Conservation (phyloP, 1,140 invertebrate genomes). For the Eurosta solidaginis region DNA sequence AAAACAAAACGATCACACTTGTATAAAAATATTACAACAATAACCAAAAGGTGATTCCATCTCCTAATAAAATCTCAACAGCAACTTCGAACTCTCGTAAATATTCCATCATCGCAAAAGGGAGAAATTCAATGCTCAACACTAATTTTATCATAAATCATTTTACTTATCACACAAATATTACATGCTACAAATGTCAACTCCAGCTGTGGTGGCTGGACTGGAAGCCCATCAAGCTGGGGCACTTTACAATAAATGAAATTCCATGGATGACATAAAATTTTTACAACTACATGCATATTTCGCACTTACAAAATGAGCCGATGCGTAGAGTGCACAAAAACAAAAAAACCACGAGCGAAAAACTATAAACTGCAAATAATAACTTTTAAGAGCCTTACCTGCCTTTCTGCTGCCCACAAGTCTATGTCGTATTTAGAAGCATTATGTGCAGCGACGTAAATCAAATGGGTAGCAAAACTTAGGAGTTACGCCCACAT, state of each 20-base stretch:
- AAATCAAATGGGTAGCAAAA: slow-evolving; percentile 19
- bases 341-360: slow-evolving; percentile 5
- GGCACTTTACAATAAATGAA: not conserved
- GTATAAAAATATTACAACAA: too few species aligned
- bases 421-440: not conserved
- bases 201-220: not conserved
- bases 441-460: not conserved
- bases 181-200: slow-evolving; percentile 16
- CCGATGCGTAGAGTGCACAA: not conserved
- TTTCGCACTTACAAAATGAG: slow-evolving; percentile 2
- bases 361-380: slow-evolving; percentile 23
- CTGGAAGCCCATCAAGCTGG: not conserved
- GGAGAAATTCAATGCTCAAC: not conserved
- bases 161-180: slow-evolving; percentile 9
- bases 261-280: slow-evolving; percentile 21
- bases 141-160: slow-evolving; percentile 11
- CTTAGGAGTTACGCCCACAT: slow-evolving; percentile 17
- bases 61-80: not conserved
- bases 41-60: not conserved
- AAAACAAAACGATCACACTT: too few species aligned
- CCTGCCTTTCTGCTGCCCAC: not conserved
- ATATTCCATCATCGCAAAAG: slow-evolving; percentile 24
- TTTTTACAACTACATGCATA: not conserved
- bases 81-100: not conserved
- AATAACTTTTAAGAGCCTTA: slow-evolving; percentile 24